Base-by-base conservation (phyloP, 2,888 invertebrate genomes). In the Tholera decimalis region DNA sequence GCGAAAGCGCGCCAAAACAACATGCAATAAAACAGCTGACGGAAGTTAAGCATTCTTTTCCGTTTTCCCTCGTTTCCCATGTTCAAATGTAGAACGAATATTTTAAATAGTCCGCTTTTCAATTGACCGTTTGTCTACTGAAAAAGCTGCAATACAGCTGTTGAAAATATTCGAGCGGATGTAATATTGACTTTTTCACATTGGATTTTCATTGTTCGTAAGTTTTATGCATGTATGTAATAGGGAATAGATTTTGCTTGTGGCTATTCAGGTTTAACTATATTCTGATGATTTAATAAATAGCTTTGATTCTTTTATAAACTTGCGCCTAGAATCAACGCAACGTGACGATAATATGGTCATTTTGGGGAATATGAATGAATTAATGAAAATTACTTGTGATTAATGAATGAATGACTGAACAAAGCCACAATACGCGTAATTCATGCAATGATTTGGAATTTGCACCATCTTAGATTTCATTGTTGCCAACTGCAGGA, bases 401-500 rank as follows among this genome's bases (percentile, higher is more conserved):
- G n/a, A 6, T 28, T 6, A 5, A 28, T 8, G 28, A 28, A 28
- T 28, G 28, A 28, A 28, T 28, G 28, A 28, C 2, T 2, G 28
- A 8, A 3, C 7, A 28, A 28, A 8, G 2, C n/a, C n/a, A n/a
- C n/a, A n/a, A n/a, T n/a, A n/a, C n/a, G n/a, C n/a, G n/a, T n/a
- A n/a, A n/a, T n/a, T n/a, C n/a, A n/a, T n/a, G n/a, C n/a, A n/a
- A n/a, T n/a, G n/a, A n/a, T n/a, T n/a, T n/a, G n/a, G n/a, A n/a
- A n/a, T n/a, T n/a, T n/a, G n/a, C 33, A 35, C 20, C 33, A 62
- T 35, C 33, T 62, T 62, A 9, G 20, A 28, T 44, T 44, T 20
- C n/a, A 61, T 63, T 35, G 26, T 61, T 46, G 63, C 46, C 46
- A 63, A 61, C 13, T 46, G 46, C 35, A 63, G 35, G n/a, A 26